phyloP scores from a whole-genome alignment of 2,888 invertebrate species.

The Calliphora vomitoria region DNA sequence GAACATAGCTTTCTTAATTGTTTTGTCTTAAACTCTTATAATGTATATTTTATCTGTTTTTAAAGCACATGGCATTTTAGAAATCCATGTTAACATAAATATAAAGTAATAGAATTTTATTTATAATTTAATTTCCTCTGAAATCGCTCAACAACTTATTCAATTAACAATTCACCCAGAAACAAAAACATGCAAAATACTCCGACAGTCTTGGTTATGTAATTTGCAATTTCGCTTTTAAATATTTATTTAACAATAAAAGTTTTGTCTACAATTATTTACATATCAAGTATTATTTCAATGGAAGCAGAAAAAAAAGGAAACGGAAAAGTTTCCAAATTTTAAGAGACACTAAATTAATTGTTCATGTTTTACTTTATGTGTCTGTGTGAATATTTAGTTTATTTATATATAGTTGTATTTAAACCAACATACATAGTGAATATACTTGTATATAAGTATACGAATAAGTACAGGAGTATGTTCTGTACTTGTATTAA shows the following conservation, averaged over 20 bases:
- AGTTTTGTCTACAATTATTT: slow-evolving; percentile 48
- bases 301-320: neutral
- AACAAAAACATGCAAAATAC: neutral
- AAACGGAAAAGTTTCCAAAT: slow-evolving; percentile 14
- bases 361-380: neutral
- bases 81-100: no score
- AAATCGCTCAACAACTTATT: slow-evolving; percentile 7
- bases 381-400: neutral
- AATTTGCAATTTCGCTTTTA: slow-evolving; percentile 21
- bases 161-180: slow-evolving; percentile 18
- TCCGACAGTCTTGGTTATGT: neutral
- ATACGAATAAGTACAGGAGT: no score
- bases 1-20: no score
- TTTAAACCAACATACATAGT: no score
- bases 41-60: no score
- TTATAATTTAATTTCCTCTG: neutral
- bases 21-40: no score
- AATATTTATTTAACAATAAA: slow-evolving; percentile 34
- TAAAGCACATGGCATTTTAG: no score
- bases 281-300: slow-evolving; percentile 30
- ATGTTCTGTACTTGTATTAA: neutral
- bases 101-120: neutral
- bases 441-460: no score
- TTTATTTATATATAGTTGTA: neutral
- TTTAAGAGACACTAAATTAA: slow-evolving; percentile 14